Base-by-base conservation (phyloP, 2,888 invertebrate species). In the Scaeva pyrastri region DNA sequence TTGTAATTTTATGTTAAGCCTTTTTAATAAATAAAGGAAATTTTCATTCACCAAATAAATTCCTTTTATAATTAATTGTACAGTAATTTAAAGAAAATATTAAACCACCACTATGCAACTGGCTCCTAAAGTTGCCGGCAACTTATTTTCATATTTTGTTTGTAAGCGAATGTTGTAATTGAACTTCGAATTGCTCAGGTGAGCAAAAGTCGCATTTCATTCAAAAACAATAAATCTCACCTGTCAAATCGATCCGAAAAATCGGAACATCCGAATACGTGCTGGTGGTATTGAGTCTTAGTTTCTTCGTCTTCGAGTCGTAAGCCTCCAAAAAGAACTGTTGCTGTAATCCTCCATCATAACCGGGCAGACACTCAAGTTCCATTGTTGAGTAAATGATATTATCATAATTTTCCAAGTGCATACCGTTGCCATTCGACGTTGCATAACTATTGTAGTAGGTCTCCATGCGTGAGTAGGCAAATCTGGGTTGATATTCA, bases 261-360 rank as follows among this genome's bases (percentile, higher is more conserved):
- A 95, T 92, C 1, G 95, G 95, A 73, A 92, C 91, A 88, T 95
- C 95, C 86, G 93, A 93, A 85, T 93, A 93, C 48, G 93, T 91
- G 89, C 95, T 95, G 88, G 95, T 95, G 88, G 95, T 94, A 91
- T 96, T 97, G 87, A 96, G 94, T 72, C 96, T 93, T 43, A 96
- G 93, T 87, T 94, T 94, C 90, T 95, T 95, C 19, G 96, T 96
- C 89, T 94, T 93, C 0, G 96, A 95, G 89, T 97, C 97, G 89
- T 96, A 95, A 0, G 97, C 97, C 91, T 97, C 97, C 79, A 98
- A 93, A 71, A 96, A 93, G 93, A 97, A 97, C 87, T 95, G 95
- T 92, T 98, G 98, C 52, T 96, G 96, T 79, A 98, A 94, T 0
- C 98, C 98, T 1, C 98, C 97, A 90, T 98, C 97, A 91, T 97